These are phyloP conservation scores for Mimachlamys varia DNA, from an alignment of 2,888 invertebrate species.

Conservation along the genomic window DNA sequence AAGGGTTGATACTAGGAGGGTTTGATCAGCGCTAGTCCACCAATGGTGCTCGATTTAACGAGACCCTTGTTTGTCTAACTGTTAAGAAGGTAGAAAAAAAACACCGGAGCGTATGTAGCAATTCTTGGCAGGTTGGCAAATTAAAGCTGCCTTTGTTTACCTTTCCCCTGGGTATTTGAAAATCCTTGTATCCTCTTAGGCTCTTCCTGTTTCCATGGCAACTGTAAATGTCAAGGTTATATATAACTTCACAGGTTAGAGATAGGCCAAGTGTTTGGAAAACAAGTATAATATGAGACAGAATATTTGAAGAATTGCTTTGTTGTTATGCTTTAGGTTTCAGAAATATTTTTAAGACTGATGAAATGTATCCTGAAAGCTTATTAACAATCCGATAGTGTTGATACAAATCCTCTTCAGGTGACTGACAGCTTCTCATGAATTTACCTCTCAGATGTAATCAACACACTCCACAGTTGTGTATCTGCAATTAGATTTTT, in stretches of 20 bases:
- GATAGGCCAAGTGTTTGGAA: background rate
- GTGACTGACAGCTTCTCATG: too few relatives aligned
- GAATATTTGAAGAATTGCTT: background rate
- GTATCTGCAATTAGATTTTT: too few relatives aligned
- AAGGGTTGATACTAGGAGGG: background rate
- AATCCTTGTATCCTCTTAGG: background rate
- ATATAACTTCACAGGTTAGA: background rate
- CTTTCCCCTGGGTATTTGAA: background rate
- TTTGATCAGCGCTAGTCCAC: background rate
- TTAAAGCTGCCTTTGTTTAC: conserved; percentile 22
- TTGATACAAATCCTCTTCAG: too few relatives aligned
- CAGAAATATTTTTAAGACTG: too few relatives aligned
- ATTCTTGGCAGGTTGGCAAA: conserved; percentile 14
- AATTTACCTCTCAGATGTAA: too few relatives aligned
- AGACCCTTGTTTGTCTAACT: conserved; percentile 33
- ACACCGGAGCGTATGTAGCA: conserved; percentile 2
- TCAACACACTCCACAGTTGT: too few relatives aligned
- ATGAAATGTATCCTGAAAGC: too few relatives aligned
- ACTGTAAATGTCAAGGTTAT: conserved; percentile 1
- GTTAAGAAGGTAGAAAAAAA: conserved; percentile 2
- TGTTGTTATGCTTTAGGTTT: too few relatives aligned
- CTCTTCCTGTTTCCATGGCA: background rate
- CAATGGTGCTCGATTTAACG: background rate
- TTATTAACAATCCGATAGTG: too few relatives aligned
- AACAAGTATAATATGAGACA: background rate